Conservation (phyloP, 2,797 vertebrate species). For the Schizothorax lantsangensis region DNA sequence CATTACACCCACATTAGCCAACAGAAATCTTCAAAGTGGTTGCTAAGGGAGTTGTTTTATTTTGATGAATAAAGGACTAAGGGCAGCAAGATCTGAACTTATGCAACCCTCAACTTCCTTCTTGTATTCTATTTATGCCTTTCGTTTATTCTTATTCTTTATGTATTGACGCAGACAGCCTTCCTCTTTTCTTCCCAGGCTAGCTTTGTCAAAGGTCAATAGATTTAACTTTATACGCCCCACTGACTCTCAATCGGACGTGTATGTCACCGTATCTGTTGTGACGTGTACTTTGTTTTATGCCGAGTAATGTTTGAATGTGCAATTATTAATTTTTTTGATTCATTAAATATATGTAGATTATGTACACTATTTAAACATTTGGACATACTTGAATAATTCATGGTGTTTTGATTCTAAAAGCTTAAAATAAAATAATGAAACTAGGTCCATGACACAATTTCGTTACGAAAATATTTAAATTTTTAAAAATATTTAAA, state of each 20-base stretch:
- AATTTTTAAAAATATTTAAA: not conserved
- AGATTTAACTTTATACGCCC: slow-evolving; percentile 18
- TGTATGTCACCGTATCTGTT: slow-evolving; percentile 7
- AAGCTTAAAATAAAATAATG: not conserved
- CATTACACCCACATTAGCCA: slow-evolving; percentile 58
- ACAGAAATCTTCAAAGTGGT: slow-evolving; percentile 35
- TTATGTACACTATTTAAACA: not conserved
- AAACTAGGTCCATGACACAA: not conserved
- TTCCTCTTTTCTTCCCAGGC: slow-evolving; percentile 21
- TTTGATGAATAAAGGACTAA: slow-evolving; percentile 59
- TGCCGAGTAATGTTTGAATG: not conserved
- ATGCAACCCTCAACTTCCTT: slow-evolving; percentile 12
- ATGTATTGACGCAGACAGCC: not conserved
- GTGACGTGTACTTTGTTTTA: slow-evolving; percentile 29
- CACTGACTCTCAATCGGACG: not conserved
- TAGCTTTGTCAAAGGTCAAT: slow-evolving; percentile 22
- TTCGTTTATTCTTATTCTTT: not conserved
- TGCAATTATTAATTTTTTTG: not conserved
- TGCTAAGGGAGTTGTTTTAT: slow-evolving; percentile 49
- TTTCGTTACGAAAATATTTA: not conserved
- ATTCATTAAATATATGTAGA: not conserved
- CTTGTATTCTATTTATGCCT: slow-evolving; percentile 22
- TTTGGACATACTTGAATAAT: not conserved
- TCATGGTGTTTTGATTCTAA: too few species aligned
- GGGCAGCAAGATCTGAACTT: not conserved